Percentiles rank a stretch among this genome's conserved stretches.
phyloP scores from a whole-genome alignment of 2,888 invertebrate genomes.

The Erebia palarica region DNA sequence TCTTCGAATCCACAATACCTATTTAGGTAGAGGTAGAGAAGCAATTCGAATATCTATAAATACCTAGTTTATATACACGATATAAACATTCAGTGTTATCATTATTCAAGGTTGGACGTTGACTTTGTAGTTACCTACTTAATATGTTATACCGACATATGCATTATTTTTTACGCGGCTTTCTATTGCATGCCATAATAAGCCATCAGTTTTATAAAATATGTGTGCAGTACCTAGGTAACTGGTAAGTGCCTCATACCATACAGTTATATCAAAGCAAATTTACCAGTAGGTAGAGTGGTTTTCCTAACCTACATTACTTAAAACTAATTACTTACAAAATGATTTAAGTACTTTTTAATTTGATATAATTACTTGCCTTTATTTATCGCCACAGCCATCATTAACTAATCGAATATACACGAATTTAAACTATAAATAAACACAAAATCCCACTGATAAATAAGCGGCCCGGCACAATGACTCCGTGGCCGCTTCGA shows the following conservation, averaged over 20 bases:
- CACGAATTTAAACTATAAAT: not conserved
- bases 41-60: no score
- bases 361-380: conserved; percentile 47
- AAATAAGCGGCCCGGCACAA: not conserved
- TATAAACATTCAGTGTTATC: not conserved
- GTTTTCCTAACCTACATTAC: not conserved
- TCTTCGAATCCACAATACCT: no score
- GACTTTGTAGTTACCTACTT: not conserved
- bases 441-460: not conserved
- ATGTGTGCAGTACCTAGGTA: no score
- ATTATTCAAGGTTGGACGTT: conserved; percentile 9
- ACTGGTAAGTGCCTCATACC: no score
- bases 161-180: no score
- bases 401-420: conserved; percentile 36
- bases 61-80: no score
- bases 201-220: no score
- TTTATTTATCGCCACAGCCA: conserved; percentile 72
- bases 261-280: not conserved
- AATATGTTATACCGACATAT: no score
- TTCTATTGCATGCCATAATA: no score
- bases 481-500: not conserved
- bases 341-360: not conserved
- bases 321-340: not conserved
- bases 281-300: not conserved
- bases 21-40: no score